These are phyloP conservation scores for Musca vetustissima DNA, from an alignment of 1,140 invertebrate genomes.

Conservation along the genomic window DNA sequence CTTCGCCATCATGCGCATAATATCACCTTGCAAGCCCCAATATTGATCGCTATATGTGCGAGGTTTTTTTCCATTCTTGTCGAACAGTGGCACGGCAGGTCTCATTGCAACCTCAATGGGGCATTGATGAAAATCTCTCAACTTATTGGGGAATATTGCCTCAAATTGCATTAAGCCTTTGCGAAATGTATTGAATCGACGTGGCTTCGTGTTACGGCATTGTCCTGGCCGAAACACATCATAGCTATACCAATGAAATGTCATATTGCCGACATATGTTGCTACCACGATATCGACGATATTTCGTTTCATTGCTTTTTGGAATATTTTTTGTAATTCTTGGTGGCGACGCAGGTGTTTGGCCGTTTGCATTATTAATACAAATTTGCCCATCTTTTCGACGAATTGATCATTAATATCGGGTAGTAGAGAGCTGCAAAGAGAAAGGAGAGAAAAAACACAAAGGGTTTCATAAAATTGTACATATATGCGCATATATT, in stretches of 20 bases:
- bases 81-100: too few species aligned
- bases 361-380: background rate
- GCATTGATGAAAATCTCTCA: background rate
- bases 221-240: background rate
- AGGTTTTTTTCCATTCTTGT: too few species aligned
- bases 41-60: too few species aligned
- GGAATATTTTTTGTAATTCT: background rate
- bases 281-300: conserved; percentile 11
- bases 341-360: background rate
- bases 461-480: too few species aligned
- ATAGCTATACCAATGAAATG: conserved; percentile 2
- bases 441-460: too few species aligned
- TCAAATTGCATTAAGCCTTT: background rate
- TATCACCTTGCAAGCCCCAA: background rate
- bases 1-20: background rate
- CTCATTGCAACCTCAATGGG: background rate
- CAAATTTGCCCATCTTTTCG: background rate
- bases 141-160: background rate
- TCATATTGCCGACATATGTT: background rate
- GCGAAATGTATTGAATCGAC: background rate
- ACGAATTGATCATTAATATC: background rate
- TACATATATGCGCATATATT: too few species aligned
- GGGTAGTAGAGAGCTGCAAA: background rate
- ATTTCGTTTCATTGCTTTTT: background rate
- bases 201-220: background rate